Evolutionary conservation across 2,113 vertebrate species (phyloP).

Genomic region (Saccopteryx leptura): DNA sequence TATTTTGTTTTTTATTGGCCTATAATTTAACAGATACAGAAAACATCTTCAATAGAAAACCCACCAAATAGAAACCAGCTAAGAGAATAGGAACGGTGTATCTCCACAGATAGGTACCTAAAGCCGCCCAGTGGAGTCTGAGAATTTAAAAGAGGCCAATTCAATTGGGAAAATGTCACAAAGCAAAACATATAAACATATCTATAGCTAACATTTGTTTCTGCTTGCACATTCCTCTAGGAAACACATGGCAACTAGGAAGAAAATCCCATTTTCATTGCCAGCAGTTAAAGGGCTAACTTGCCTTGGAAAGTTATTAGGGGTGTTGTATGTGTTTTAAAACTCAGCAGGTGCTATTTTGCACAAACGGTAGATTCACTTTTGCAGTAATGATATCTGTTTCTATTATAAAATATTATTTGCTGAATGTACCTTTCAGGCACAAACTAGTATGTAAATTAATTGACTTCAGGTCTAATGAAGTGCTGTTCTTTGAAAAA

Average conservation of each 20-base stretch:
- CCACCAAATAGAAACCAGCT: not conserved
- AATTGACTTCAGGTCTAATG: slow-evolving; percentile 56
- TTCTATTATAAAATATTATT: slow-evolving; percentile 61
- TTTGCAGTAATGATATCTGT: slow-evolving; percentile 52
- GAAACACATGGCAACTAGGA: slow-evolving; percentile 79
- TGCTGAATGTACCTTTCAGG: slow-evolving; percentile 58
- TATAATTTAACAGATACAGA: slow-evolving; percentile 26
- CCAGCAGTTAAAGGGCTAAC: slow-evolving; percentile 82
- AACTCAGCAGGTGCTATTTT: slow-evolving; percentile 64
- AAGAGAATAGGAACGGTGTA: not conserved
- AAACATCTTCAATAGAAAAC: slow-evolving; percentile 5
- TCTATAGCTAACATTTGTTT: slow-evolving; percentile 83
- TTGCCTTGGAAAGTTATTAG: slow-evolving; percentile 74
- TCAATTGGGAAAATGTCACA: slow-evolving; percentile 72
- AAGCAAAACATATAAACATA: slow-evolving; percentile 79
- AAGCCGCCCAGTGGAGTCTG: slow-evolving; percentile 34
- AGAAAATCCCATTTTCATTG: slow-evolving; percentile 73
- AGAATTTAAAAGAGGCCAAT: slow-evolving; percentile 65
- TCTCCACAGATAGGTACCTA: slow-evolving; percentile 16
- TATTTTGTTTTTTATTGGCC: slow-evolving; percentile 32
- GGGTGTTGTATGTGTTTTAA: slow-evolving; percentile 58
- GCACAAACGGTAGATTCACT: slow-evolving; percentile 57
- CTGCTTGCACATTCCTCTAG: slow-evolving; percentile 68
- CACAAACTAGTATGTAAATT: not conserved
- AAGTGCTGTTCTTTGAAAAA: slow-evolving; percentile 56